Conservation (phyloP, 2,113 vertebrate species). For the Capricornis sumatraensis region DNA sequence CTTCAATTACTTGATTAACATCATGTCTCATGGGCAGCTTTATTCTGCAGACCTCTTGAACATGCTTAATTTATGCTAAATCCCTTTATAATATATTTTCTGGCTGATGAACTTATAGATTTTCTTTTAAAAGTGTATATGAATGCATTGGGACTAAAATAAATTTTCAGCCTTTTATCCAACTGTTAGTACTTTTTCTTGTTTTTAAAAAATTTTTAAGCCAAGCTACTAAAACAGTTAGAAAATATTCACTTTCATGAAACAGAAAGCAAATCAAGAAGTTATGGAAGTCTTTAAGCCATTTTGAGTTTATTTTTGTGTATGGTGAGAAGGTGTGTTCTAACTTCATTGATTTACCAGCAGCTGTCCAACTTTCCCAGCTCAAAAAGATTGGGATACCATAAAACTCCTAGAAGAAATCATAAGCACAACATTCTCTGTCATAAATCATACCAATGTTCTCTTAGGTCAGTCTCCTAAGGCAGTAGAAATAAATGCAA, state of each 20-base stretch:
- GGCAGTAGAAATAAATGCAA: not conserved
- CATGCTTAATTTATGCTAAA: conserved; percentile 34
- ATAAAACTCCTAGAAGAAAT: not conserved
- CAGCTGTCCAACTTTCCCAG: not conserved
- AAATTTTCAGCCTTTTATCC: conserved; percentile 13
- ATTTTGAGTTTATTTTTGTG: not conserved
- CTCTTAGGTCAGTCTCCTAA: not conserved
- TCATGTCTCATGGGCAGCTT: conserved; percentile 31
- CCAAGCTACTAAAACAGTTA: not conserved
- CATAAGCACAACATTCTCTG: not conserved
- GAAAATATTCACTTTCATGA: not conserved
- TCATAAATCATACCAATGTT: not conserved
- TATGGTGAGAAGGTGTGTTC: not conserved
- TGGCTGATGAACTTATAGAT: not conserved
- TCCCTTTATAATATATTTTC: not conserved
- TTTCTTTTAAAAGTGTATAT: conserved; percentile 38
- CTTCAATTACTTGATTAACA: conserved; percentile 44
- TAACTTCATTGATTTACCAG: not conserved
- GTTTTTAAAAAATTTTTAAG: not conserved
- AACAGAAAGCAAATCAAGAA: not conserved
- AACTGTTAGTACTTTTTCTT: not conserved
- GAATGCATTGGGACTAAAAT: not conserved
- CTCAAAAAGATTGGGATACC: not conserved
- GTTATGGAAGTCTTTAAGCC: not conserved
- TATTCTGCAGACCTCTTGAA: conserved; percentile 25